phyloP scores from a whole-genome alignment of 1,140 invertebrate genomes.

The Hypsibius dujardini region DNA sequence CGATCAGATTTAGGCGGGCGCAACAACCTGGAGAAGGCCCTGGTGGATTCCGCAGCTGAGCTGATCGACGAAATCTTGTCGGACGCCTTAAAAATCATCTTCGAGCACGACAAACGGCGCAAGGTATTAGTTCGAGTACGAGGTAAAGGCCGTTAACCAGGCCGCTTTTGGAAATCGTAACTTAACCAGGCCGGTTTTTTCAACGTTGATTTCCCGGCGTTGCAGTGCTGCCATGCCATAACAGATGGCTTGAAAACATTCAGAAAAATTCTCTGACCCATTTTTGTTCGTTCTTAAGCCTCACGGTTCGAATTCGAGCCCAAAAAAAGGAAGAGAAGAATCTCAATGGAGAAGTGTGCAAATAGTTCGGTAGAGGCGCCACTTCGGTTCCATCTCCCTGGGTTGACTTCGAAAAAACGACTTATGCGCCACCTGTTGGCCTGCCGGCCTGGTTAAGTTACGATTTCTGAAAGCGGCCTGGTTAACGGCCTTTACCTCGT shows the following conservation, averaged over 20 bases:
- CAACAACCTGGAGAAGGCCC: neutral
- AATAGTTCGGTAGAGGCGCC: too few species aligned
- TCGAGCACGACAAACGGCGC: neutral
- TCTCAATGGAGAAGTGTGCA: too few species aligned
- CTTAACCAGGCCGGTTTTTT: neutral
- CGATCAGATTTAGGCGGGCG: neutral
- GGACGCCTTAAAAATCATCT: slow-evolving; percentile 11
- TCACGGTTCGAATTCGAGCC: neutral
- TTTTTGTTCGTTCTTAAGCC: neutral
- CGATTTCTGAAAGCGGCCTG: too few species aligned
- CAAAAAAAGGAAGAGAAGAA: too few species aligned
- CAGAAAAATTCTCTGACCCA: neutral
- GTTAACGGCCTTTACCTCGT: too few species aligned
- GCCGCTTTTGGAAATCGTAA: neutral
- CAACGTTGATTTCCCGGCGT: too few species aligned
- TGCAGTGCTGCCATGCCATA: too few species aligned
- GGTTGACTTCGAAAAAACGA: too few species aligned
- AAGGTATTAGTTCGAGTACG: neutral
- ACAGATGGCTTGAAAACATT: neutral
- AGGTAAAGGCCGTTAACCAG: neutral
- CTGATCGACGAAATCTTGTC: neutral
- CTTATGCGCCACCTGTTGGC: too few species aligned
- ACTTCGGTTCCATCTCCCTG: too few species aligned
- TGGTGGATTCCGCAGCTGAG: slow-evolving; percentile 9
- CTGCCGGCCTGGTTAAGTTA: too few species aligned